Conservation (phyloP, 92 coral and sea anemone species). For the Phenganax stokvisi region DNA sequence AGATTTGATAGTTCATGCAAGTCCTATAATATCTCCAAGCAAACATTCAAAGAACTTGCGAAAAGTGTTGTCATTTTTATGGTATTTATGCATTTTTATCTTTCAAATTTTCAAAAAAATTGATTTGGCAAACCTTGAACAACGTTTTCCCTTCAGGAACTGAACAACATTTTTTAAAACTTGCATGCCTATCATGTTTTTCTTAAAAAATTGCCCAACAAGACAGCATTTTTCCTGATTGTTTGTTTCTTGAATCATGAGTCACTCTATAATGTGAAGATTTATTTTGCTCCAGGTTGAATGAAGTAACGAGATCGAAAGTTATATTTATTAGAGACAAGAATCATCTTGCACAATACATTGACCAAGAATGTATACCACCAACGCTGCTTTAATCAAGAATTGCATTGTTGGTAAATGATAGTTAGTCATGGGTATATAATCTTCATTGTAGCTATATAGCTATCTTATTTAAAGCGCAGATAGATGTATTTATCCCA, state of each 20-base stretch:
- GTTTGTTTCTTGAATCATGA: not conserved
- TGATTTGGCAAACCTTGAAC: no score
- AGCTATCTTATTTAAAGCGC: not conserved
- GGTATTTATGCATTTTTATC: no score
- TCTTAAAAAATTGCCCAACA: no score
- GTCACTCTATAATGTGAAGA: not conserved
- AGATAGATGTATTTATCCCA: not conserved
- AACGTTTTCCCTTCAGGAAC: no score
- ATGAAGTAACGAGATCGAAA: slow-evolving; percentile 85
- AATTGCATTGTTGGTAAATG: not conserved
- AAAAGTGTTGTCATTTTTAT: no score
- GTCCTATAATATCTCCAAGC: no score
- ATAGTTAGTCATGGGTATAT: not conserved
- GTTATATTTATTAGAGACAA: slow-evolving; percentile 74
- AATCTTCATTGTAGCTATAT: not conserved
- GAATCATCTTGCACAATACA: slow-evolving; percentile 70
- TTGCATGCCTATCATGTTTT: not conserved
- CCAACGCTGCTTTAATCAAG: slow-evolving; percentile 21
- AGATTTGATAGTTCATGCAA: no score
- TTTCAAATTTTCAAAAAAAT: no score
- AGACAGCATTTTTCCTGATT: no score
- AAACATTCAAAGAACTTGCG: no score
- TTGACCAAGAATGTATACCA: slow-evolving; percentile 67
- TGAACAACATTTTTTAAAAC: not conserved
- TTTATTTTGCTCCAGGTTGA: slow-evolving; percentile 57